phyloP scores from a whole-genome alignment of 1,140 invertebrate species.

The Nixonia krombeini region DNA sequence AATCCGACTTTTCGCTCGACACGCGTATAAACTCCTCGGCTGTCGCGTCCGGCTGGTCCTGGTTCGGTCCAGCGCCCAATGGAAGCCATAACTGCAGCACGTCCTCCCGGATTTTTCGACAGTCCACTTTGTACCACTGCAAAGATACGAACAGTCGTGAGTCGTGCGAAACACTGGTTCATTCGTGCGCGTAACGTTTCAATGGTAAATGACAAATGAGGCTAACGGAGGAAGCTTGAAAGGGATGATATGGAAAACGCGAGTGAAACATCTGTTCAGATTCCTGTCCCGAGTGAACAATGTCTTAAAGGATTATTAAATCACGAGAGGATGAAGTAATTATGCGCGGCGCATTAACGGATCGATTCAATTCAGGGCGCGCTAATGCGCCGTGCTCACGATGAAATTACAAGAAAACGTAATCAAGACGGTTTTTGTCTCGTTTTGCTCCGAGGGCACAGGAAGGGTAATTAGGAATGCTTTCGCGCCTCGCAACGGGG shows the following conservation, averaged over 20 bases:
- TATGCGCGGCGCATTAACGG: conserved; percentile 60
- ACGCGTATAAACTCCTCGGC: conserved; percentile 77
- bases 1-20: conserved; percentile 77
- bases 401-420: conserved; percentile 70
- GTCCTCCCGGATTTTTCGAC: conserved; percentile 62
- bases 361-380: conserved; percentile 59
- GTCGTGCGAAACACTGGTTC: no score
- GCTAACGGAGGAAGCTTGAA: no score
- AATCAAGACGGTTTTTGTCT: conserved; percentile 70
- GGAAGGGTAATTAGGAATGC: conserved; percentile 69
- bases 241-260: no score
- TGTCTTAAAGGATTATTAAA: conserved; percentile 42
- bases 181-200: no score
- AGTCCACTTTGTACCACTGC: conserved; percentile 75
- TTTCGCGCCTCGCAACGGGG: conserved; percentile 68
- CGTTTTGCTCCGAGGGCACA: conserved; percentile 62
- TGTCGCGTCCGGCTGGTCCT: conserved; percentile 73
- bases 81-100: conserved; percentile 72
- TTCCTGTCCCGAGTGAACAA: background rate
- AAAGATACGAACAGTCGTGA: no score
- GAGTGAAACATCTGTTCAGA: background rate
- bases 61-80: conserved; percentile 58
- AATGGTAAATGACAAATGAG: no score
- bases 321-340: conserved; percentile 51
- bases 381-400: conserved; percentile 57